Evolutionary conservation across 2,797 vertebrate species (phyloP).

Genomic region (Octomys mimax): DNA sequence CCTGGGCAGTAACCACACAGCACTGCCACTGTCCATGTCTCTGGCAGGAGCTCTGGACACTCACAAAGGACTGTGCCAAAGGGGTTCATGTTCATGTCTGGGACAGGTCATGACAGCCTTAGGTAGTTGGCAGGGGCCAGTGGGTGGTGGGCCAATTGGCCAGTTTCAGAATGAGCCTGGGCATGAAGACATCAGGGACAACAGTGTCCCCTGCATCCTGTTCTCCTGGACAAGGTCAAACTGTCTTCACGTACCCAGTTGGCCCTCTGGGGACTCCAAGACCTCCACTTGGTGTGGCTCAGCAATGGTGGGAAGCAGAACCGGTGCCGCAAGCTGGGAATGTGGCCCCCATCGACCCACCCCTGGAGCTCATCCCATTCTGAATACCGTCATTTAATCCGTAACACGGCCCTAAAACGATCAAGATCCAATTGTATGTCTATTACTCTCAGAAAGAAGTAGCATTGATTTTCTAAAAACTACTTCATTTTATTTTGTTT

Average conservation of each 20-base stretch:
- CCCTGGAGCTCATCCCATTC: accelerated
- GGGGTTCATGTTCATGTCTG: accelerated
- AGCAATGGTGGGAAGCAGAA: background rate
- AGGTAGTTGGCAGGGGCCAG: accelerated
- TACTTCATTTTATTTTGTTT: background rate
- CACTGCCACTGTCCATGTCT: background rate
- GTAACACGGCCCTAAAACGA: accelerated
- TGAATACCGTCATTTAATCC: background rate
- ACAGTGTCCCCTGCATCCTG: background rate
- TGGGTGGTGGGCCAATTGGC: no score
- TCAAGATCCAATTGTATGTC: accelerated
- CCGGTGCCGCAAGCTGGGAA: accelerated
- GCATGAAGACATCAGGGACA: background rate
- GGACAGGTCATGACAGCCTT: background rate
- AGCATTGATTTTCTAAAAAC: background rate
- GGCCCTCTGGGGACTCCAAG: background rate
- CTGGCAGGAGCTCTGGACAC: no score
- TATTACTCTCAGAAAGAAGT: background rate
- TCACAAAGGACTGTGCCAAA: background rate
- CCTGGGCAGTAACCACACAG: no score
- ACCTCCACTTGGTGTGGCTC: accelerated
- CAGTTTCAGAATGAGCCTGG: background rate
- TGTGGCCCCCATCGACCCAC: accelerated
- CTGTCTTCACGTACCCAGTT: accelerated
- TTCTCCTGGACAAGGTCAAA: background rate